Evolutionary conservation across 1,140 invertebrate species (phyloP).

Genomic region (Tetramorium parvispinum): DNA sequence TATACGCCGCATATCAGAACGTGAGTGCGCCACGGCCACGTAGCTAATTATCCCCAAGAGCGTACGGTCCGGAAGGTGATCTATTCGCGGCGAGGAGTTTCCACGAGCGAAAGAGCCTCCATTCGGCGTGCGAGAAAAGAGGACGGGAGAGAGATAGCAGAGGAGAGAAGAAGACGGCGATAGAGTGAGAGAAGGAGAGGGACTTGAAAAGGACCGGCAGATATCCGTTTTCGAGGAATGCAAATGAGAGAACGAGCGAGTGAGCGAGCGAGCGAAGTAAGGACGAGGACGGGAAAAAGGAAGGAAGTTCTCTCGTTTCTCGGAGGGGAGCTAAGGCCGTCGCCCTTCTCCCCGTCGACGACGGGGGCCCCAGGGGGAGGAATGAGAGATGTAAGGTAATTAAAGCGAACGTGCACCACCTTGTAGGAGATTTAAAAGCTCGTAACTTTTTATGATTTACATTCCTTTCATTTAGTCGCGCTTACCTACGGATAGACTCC

Average conservation of each 20-base stretch:
- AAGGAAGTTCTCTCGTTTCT: constrained; percentile 53
- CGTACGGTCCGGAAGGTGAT: constrained; percentile 81
- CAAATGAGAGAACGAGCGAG: constrained; percentile 80
- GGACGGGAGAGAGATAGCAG: constrained; percentile 40
- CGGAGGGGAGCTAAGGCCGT: constrained; percentile 26
- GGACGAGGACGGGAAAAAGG: constrained; percentile 27
- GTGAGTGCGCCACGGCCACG: constrained; percentile 76
- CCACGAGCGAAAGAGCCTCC: constrained; percentile 67
- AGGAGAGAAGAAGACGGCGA: constrained; percentile 34
- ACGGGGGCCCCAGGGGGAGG: constrained; percentile 67
- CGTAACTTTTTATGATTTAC: constrained; percentile 87
- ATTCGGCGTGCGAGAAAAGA: constrained; percentile 47
- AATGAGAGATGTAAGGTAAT: constrained; percentile 86
- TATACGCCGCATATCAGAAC: constrained; percentile 75
- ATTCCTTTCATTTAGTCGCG: constrained; percentile 86
- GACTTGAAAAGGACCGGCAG: constrained; percentile 61
- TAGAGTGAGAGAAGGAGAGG: constrained; percentile 62
- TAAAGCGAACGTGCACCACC: constrained; percentile 86
- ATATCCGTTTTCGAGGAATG: constrained; percentile 82
- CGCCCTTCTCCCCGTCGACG: constrained; percentile 37
- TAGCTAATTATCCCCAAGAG: constrained; percentile 84
- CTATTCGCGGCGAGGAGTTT: constrained; percentile 81
- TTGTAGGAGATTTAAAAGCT: constrained; percentile 86
- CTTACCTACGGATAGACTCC: constrained; percentile 82
- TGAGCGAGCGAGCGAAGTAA: constrained; percentile 54